Percentiles rank a stretch among this genome's conserved stretches.
Evolutionary conservation across 2,113 vertebrate species (phyloP).

Genomic region (Sakesphorus luctuosus): DNA sequence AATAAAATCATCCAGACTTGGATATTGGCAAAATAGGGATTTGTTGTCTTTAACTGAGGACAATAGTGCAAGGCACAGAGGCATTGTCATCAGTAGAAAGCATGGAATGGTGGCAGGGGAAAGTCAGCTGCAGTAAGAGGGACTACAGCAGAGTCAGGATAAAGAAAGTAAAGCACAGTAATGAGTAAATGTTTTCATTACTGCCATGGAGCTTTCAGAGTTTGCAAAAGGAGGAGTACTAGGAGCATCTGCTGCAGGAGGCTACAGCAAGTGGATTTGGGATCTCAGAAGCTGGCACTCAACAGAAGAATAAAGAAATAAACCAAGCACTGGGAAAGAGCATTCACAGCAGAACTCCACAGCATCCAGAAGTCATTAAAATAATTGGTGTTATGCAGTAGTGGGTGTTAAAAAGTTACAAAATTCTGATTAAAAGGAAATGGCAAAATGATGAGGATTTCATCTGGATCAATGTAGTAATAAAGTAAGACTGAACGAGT

Average conservation of each 20-base stretch:
- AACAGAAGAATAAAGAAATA: background rate
- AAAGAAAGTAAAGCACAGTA: background rate
- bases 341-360: fast-evolving
- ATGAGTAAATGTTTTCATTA: background rate
- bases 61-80: background rate
- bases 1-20: background rate
- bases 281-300: background rate
- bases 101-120: fast-evolving
- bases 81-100: background rate
- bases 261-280: background rate
- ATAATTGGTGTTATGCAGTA: background rate
- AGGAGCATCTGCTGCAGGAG: background rate
- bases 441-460: background rate
- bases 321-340: background rate
- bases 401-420: background rate
- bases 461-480: background rate
- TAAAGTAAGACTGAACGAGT: background rate
- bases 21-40: background rate
- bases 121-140: background rate
- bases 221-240: background rate
- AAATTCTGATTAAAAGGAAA: background rate
- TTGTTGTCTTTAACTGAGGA: background rate
- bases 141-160: background rate
- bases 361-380: background rate
- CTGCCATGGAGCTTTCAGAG: background rate